Conservation (phyloP, 2,797 vertebrate genomes). For the Urophycis tenuis region DNA sequence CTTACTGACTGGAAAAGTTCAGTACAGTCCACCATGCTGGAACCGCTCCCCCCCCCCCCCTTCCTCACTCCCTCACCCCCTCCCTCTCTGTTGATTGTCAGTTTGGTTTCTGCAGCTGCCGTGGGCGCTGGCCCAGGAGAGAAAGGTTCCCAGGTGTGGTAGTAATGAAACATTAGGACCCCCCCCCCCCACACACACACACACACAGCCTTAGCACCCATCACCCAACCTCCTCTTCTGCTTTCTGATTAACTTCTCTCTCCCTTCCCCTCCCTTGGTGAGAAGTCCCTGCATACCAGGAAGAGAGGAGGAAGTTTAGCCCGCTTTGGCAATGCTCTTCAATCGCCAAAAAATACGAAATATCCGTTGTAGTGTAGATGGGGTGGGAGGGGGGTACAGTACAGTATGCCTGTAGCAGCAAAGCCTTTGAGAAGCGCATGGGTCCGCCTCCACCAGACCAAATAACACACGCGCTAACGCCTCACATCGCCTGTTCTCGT, state of each 20-base stretch:
- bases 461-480: too few relatives aligned
- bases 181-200: not conserved
- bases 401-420: not conserved
- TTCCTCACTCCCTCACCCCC: too few relatives aligned
- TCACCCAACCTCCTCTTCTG: constrained; percentile 67
- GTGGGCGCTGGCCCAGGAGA: not conserved
- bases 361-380: not conserved
- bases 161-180: not conserved
- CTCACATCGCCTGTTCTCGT: not conserved
- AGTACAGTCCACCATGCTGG: not conserved
- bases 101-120: constrained; percentile 4
- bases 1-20: not conserved
- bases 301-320: constrained; percentile 45
- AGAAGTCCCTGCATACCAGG: constrained; percentile 49
- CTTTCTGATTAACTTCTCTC: constrained; percentile 69
- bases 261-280: constrained; percentile 51
- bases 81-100: not conserved
- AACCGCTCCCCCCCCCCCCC: not conserved
- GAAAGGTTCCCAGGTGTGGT: not conserved
- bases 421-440: not conserved
- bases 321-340: constrained; percentile 39
- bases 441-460: not conserved
- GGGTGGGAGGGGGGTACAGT: not conserved
- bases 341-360: not conserved
- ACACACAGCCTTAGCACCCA: constrained; percentile 24